Percentiles rank a stretch among this genome's conserved stretches.
Evolutionary conservation across 1,140 invertebrate genomes (phyloP).

Genomic region (Camponotus vicinus): DNA sequence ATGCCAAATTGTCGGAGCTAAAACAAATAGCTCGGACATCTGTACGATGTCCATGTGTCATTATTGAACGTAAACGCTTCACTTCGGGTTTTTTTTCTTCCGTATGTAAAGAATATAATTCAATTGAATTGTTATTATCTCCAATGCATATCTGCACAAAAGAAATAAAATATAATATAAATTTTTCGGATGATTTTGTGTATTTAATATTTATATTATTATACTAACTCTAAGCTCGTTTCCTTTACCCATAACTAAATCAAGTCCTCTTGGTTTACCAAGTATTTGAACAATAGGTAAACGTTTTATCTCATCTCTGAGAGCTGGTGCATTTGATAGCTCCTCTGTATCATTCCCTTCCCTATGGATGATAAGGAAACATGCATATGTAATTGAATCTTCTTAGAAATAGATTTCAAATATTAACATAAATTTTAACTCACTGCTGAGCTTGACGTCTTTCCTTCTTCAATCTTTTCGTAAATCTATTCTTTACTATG

Average conservation of each 20-base stretch:
- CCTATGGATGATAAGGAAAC: constrained; percentile 70
- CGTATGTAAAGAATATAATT: constrained; percentile 88
- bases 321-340: constrained; percentile 82
- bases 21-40: constrained; percentile 95
- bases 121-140: constrained; percentile 90
- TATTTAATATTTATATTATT: constrained; percentile 20
- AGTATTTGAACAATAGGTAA: constrained; percentile 89
- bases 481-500: constrained; percentile 89
- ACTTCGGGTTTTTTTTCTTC: constrained; percentile 87
- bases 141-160: constrained; percentile 85
- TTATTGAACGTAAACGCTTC: constrained; percentile 84
- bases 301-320: constrained; percentile 92
- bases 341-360: constrained; percentile 74
- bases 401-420: background rate
- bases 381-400: constrained; percentile 8
- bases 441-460: constrained; percentile 88
- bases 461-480: constrained; percentile 93
- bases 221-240: constrained; percentile 89
- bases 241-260: constrained; percentile 89
- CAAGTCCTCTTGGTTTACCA: constrained; percentile 90
- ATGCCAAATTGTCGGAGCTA: constrained; percentile 95
- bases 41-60: constrained; percentile 93
- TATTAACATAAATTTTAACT: constrained; percentile 72
- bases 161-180: constrained; percentile 8
- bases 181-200: background rate